Conservation (phyloP, 2,113 vertebrate genomes). For the Muntiacus reevesi region DNA sequence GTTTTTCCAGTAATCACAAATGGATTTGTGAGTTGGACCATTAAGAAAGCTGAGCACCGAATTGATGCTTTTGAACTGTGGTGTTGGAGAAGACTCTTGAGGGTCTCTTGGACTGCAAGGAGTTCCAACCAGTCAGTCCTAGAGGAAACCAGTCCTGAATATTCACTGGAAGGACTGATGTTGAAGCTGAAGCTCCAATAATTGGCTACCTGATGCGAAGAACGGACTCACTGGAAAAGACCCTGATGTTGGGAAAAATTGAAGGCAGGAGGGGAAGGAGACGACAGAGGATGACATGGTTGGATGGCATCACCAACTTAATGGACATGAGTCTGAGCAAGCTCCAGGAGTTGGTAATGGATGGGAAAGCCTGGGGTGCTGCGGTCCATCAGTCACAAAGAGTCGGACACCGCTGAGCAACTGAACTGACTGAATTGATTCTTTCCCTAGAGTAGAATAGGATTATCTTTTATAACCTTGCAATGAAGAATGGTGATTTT, state of each 20-base stretch:
- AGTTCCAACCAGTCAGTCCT: neutral
- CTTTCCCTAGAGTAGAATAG: neutral
- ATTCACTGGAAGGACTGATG: neutral
- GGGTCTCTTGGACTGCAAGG: neutral
- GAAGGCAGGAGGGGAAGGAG: neutral
- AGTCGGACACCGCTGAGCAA: rapidly evolving
- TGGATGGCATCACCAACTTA: neutral
- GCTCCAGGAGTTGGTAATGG: neutral
- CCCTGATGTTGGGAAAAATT: neutral
- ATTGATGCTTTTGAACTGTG: neutral
- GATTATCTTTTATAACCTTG: neutral
- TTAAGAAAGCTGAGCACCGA: neutral
- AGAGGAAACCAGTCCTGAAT: neutral
- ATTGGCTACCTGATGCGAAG: neutral
- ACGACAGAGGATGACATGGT: neutral
- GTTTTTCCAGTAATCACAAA: neutral
- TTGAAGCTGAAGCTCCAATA: neutral
- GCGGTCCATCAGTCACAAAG: neutral
- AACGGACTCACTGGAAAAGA: neutral
- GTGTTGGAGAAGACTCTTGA: neutral
- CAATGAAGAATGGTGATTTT: neutral
- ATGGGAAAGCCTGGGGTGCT: neutral
- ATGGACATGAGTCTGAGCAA: neutral
- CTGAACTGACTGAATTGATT: neutral
- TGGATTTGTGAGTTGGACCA: neutral